Base-by-base conservation (phyloP, 1,140 invertebrate species). In the Bombus breviceps region DNA sequence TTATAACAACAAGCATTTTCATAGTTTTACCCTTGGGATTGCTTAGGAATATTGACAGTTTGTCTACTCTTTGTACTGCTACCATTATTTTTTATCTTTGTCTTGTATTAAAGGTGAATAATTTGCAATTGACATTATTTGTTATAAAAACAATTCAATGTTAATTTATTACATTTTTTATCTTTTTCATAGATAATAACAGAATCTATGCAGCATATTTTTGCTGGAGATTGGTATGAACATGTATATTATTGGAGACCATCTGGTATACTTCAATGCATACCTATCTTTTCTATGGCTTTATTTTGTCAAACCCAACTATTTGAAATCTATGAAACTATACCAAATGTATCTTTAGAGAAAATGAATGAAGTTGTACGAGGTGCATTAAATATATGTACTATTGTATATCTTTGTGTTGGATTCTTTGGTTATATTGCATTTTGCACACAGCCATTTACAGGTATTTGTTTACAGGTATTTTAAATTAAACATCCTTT, bases 371-470 rank as follows among this genome's bases (percentile, higher is more conserved):
- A 96, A 86, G 97, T 99, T 79, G 97, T 99, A 6, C 97, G 97
- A 91, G 97, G 97, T 86, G 98, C 99, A 28, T 97, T 99, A 47
- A 98, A 98, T 95, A 97, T 99, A 89, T 99, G 98, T 94, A 98
- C 98, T 71, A 95, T 96, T n/a, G 97, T 99, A 25, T 98, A 98
- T 91, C 96, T 98, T 85, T 97, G 97, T 85, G 97, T 99, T 82
- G 99, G 99, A 69, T 97, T 99, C 91, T 99, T 99, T 95, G 99
- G 99, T 13, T 99, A 99, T 94, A 97, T 99, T 87, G 98, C 98
- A 32, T 99, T 98, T 95, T 97, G 96, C 87, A 97, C 97, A 83
- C 96, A 97, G 90, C 95, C 96, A n/a, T 97, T 97, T 93, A 95
- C 97, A 92, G 97, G 97, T 97, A 95, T 93, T 89, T 89, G 71